Base-by-base conservation (phyloP, 2,888 invertebrate genomes). In the Oscheius sp. region DNA sequence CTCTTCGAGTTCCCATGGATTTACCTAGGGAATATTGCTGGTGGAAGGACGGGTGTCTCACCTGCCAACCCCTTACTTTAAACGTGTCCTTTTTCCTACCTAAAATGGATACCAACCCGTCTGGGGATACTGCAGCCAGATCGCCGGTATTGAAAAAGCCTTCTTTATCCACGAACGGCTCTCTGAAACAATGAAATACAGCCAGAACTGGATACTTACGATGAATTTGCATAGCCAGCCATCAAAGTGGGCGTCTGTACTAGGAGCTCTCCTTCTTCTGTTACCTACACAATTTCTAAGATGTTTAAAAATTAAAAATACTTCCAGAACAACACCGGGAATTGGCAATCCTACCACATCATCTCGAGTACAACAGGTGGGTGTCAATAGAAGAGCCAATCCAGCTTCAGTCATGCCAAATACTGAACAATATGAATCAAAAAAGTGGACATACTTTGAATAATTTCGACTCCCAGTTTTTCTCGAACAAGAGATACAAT, bases 381-480 rank as follows among this genome's bases (percentile, higher is more conserved):
- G 59, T 23, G 81, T 81, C 74, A 81, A 81, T 43, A 79, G 79
- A 5, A 83, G 21, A 1, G 84, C 72, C 2, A 81, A 73, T 6
- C 85, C 85, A 41, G 80, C 84, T 75, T 85, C 85, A 0, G 85
- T 85, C 52, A 79, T 75, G 16, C 85, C 85, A 74, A 82, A 85
- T 29, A 85, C 85, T 85, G 58, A 68, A 81, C 72, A 7, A 35
- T 35, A 35, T 6, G 9, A 3, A 46, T 23, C 18, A 16, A 13
- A 9, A 45, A 2, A 2, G 46, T 21, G 13, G 9, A 12, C 74
- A 52, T 25, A 79, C 80, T 45, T 49, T 80, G 77, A 27, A 70
- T 49, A 25, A 80, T 59, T 23, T 69, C 46, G 9, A 52, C 49
- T 13, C 56, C 18, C 1, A 55, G 27, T 1, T 43, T 9, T 0